phyloP scores from a whole-genome alignment of 2,888 invertebrate species.

The Drosophila testacea region DNA sequence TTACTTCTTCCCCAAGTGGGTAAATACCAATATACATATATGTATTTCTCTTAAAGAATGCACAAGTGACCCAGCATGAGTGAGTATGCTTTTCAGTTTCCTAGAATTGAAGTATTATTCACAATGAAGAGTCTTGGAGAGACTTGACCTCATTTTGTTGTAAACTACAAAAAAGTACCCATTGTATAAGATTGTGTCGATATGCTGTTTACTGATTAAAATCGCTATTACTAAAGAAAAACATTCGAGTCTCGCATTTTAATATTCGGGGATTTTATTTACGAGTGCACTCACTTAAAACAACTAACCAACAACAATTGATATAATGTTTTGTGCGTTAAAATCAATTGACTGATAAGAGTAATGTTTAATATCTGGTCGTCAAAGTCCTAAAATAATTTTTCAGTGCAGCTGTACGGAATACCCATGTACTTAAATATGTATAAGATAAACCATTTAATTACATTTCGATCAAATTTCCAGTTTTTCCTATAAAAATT shows the following conservation, averaged over 20 bases:
- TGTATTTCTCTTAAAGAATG: neutral
- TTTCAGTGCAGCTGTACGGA: slow-evolving; percentile 9
- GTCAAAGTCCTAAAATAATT: slow-evolving; percentile 12
- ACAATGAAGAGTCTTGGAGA: slow-evolving; percentile 4
- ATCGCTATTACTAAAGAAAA: slow-evolving; percentile 34
- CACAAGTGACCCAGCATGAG: slow-evolving; percentile 15
- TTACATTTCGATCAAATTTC: neutral
- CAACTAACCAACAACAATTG: slow-evolving; percentile 13
- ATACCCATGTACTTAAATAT: neutral
- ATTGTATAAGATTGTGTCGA: slow-evolving; percentile 12
- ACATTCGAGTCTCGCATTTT: slow-evolving; percentile 30
- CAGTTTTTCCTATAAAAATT: too few species aligned
- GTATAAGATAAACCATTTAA: neutral
- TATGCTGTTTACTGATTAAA: slow-evolving; percentile 28
- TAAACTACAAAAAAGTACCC: slow-evolving; percentile 33
- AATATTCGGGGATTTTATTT: slow-evolving; percentile 62
- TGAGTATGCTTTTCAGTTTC: slow-evolving; percentile 23
- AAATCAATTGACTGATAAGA: slow-evolving; percentile 45
- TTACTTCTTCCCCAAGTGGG: slow-evolving; percentile 11
- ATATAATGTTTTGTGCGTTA: slow-evolving; percentile 16
- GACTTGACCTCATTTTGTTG: slow-evolving; percentile 40
- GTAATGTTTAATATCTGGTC: slow-evolving; percentile 12
- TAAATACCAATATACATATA: slow-evolving; percentile 20
- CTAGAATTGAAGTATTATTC: slow-evolving; percentile 35
- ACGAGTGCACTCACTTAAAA: slow-evolving; percentile 41